phyloP scores from a whole-genome alignment of 2,113 vertebrate species.

The Antennarius striatus region DNA sequence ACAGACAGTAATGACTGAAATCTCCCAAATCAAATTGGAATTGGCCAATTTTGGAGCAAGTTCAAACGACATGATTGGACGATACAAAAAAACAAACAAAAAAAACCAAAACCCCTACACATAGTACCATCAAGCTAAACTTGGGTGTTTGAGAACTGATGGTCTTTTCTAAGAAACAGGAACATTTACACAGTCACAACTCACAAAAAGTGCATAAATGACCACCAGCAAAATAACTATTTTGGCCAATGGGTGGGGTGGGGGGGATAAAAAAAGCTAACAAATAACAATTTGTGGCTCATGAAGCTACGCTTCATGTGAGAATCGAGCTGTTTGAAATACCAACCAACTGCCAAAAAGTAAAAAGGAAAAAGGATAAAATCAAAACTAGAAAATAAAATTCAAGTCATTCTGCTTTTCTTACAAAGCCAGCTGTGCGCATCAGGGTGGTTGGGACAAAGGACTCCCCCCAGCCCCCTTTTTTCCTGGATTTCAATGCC shows the following conservation, averaged over 20 bases:
- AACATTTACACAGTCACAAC: constrained; percentile 70
- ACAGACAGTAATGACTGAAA: background rate
- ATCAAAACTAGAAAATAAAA: constrained; percentile 48
- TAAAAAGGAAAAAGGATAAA: constrained; percentile 40
- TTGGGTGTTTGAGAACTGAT: constrained; percentile 42
- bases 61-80: constrained; percentile 1
- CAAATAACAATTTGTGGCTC: constrained; percentile 40
- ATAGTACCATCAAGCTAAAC: constrained; percentile 59
- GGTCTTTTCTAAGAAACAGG: constrained; percentile 55
- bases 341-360: constrained; percentile 56
- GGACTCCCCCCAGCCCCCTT: constrained; percentile 51
- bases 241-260: constrained; percentile 9
- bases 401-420: constrained; percentile 74
- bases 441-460: constrained; percentile 61
- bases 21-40: background rate
- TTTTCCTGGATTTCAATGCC: constrained; percentile 76
- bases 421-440: constrained; percentile 74
- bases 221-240: constrained; percentile 54
- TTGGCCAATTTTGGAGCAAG: background rate
- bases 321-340: constrained; percentile 51
- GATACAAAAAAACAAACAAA: too few species aligned
- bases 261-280: constrained; percentile 32
- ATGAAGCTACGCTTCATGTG: constrained; percentile 53
- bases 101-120: constrained; percentile 50
- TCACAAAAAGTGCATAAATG: constrained; percentile 77